These are phyloP conservation scores for Grantiella picta DNA, from an alignment of 2,113 vertebrate genomes.

Conservation along the genomic window DNA sequence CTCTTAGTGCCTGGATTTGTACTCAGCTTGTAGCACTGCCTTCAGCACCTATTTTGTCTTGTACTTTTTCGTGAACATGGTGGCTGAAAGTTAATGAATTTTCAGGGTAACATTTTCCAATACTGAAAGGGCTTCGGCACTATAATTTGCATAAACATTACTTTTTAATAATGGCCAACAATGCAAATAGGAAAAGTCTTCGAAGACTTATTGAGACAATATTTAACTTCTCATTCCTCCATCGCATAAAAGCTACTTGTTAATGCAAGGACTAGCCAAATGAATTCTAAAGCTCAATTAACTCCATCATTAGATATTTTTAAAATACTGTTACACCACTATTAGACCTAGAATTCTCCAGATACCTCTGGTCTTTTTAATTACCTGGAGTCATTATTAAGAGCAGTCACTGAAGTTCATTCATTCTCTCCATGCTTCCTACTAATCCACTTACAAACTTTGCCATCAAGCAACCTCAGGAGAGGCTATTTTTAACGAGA, in stretches of 20 bases:
- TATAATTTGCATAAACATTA: background rate
- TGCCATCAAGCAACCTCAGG: background rate
- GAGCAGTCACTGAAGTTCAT: conserved; percentile 26
- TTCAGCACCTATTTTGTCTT: background rate
- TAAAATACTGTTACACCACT: background rate
- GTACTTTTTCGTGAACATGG: background rate
- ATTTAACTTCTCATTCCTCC: conserved; percentile 22
- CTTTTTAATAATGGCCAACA: background rate
- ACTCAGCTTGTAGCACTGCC: background rate
- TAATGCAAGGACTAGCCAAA: conserved; percentile 3
- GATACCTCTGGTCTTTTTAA: conserved; percentile 21
- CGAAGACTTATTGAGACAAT: background rate
- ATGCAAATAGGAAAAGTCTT: background rate
- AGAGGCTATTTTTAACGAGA: conserved; percentile 40
- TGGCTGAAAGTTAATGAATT: background rate
- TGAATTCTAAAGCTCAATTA: conserved; percentile 32
- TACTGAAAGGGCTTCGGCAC: background rate
- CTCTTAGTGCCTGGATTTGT: background rate
- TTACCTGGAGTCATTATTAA: conserved; percentile 26
- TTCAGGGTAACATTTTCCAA: background rate
- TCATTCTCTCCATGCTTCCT: conserved; percentile 13
- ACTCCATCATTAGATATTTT: background rate
- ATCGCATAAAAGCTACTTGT: background rate
- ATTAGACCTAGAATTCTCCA: conserved; percentile 5
- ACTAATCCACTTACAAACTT: conserved; percentile 40